Conservation (phyloP, 2,888 invertebrate genomes). For the Phyllotreta striolata region DNA sequence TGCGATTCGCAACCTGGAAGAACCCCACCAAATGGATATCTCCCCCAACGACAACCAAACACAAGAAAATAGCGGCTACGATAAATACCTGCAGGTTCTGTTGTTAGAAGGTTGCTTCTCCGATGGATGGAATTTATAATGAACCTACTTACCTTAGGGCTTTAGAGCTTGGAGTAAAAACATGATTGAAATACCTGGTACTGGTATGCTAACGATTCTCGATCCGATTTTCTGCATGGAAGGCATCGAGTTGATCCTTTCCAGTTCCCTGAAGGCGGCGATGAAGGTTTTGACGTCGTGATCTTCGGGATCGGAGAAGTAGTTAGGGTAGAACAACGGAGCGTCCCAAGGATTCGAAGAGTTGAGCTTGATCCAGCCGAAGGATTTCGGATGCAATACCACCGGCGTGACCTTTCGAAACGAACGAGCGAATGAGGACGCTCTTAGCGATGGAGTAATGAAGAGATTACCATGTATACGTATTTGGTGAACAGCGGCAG, state of each 20-base stretch:
- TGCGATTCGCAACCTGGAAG: conserved; percentile 61
- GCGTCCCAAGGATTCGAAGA: conserved; percentile 74
- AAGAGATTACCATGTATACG: conserved; percentile 44
- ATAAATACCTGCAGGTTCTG: too few species aligned
- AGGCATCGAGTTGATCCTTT: conserved; percentile 62
- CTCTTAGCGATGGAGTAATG: too few species aligned
- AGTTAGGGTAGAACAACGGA: conserved; percentile 80
- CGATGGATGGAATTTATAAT: too few species aligned
- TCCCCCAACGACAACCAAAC: too few species aligned
- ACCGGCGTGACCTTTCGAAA: conserved; percentile 67
- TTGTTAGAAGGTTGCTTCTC: too few species aligned
- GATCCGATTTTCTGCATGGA: conserved; percentile 58
- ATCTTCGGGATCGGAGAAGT: conserved; percentile 72
- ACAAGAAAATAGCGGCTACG: too few species aligned
- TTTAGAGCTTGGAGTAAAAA: background rate
- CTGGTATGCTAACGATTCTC: conserved; percentile 34
- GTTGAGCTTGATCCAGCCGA: conserved; percentile 70
- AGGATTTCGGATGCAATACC: conserved; percentile 74
- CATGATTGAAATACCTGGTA: conserved; percentile 38
- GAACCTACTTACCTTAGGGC: too few species aligned
- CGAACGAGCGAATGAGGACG: too few species aligned
- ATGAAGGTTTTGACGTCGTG: conserved; percentile 57
- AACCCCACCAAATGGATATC: too few species aligned
- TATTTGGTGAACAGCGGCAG: conserved; percentile 62
- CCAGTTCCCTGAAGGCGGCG: conserved; percentile 61